Percentiles rank a stretch among this genome's conserved stretches.
Evolutionary conservation across 1,140 invertebrate genomes (phyloP).

Genomic region (Solenopsis fugax): DNA sequence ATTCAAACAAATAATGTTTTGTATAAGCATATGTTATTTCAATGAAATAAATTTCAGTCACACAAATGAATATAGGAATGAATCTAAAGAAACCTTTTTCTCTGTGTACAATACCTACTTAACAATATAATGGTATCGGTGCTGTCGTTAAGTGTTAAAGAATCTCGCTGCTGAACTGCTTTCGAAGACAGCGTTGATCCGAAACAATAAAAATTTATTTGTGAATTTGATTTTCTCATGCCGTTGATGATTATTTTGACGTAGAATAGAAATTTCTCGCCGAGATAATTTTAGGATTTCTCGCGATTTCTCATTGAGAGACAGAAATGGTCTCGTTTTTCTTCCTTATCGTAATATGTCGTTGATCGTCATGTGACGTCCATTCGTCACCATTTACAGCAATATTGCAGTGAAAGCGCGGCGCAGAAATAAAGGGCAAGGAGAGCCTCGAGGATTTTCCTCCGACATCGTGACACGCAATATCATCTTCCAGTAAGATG

Average conservation of each 20-base stretch:
- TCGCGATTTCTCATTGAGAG: background rate
- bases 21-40: too few species aligned
- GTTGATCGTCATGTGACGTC: conserved; percentile 20
- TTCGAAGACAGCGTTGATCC: background rate
- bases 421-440: conserved; percentile 11
- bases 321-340: conserved; percentile 35
- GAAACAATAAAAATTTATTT: background rate
- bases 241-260: background rate
- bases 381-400: conserved; percentile 38
- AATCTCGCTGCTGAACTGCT: background rate
- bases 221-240: background rate
- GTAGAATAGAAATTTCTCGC: background rate
- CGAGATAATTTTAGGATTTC: background rate
- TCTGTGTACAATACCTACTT: too few species aligned
- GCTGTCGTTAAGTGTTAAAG: too few species aligned
- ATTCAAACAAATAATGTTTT: too few species aligned
- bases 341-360: conserved; percentile 40
- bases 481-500: conserved; percentile 19
- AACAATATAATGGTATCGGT: too few species aligned
- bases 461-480: background rate
- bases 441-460: background rate
- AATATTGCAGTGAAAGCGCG: conserved; percentile 32
- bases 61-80: too few species aligned
- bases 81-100: too few species aligned
- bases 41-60: too few species aligned